Base-by-base conservation (phyloP, 1,140 invertebrate species). In the Maniola jurtina region DNA sequence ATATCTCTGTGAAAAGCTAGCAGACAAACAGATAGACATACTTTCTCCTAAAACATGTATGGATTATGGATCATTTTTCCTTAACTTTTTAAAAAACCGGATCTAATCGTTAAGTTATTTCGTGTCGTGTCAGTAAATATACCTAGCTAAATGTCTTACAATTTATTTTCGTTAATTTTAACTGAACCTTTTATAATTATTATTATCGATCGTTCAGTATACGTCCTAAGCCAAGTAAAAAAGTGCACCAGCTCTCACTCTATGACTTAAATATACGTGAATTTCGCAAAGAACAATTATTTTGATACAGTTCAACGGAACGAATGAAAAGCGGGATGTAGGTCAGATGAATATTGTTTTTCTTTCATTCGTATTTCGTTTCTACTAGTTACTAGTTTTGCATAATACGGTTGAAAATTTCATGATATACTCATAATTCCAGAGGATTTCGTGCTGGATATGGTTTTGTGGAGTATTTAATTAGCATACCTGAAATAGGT, bases 261-360 rank as follows among this genome's bases (percentile, higher is more conserved):
- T 34, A 9, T 55, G 34, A 55, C 16, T 34, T 55, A 55, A 55
- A 55, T 55, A 34, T 34, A 55, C 52, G 52, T 55, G 52, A 55
- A 35, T 25, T 34, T 55, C 52, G 25, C 52, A 55, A 55, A 55
- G 52, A 55, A 55, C 52, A 55, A 55, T 55, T 55, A 55, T 55
- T 55, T 55, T 55, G 52, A 55, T 55, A 55, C 52, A 55, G 52
- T 55, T 55, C 25, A 55, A 55, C 52, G 52, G 52, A 34, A 55
- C 52, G 33, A 55, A 34, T 55, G 52, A 55, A 54, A 55, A 55
- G 52, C 52, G 52, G 52, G 52, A 55, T 55, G 16, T 55, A 55
- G 52, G 52, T 55, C 52, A 55, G 25, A 55, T 55, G 52, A 55
- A 55, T 55, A 55, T 55, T 55, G 52, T 55, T 55, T 25, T 55